phyloP scores from a whole-genome alignment of 2,797 vertebrate genomes.

The Novumbra hubbsi region DNA sequence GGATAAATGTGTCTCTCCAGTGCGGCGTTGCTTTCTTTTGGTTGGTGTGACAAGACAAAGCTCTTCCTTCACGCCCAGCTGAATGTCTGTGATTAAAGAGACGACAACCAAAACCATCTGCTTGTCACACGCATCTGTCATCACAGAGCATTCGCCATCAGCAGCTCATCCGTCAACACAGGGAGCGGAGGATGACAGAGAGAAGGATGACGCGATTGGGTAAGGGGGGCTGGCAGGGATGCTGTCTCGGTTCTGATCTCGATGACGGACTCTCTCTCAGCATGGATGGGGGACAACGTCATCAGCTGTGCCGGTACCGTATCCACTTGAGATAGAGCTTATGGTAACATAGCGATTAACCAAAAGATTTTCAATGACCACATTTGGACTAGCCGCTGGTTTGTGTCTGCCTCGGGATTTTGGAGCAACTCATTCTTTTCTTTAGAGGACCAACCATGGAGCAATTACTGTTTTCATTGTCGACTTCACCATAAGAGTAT shows the following conservation, averaged over 20 bases:
- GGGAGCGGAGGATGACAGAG: constrained; percentile 17
- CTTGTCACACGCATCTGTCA: constrained; percentile 85
- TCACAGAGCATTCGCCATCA: constrained; percentile 75
- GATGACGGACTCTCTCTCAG: too few relatives aligned
- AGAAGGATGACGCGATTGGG: constrained; percentile 30
- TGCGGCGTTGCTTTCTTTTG: constrained; percentile 67
- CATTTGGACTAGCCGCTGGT: too few relatives aligned
- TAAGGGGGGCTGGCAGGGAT: constrained; percentile 3
- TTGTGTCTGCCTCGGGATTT: too few relatives aligned
- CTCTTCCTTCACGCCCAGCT: constrained; percentile 75
- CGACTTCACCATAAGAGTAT: too few relatives aligned
- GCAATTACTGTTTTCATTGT: too few relatives aligned
- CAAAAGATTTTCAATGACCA: too few relatives aligned
- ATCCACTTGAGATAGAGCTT: too few relatives aligned
- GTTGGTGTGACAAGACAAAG: constrained; percentile 75
- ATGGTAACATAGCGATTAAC: too few relatives aligned
- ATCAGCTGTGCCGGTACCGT: too few relatives aligned
- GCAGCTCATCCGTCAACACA: constrained; percentile 77
- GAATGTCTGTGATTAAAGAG: constrained; percentile 84
- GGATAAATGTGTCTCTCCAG: constrained; percentile 79
- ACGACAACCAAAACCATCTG: constrained; percentile 86
- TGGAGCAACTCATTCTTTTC: too few relatives aligned
- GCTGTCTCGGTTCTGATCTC: not conserved
- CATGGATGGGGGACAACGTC: not conserved
- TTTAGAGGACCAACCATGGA: too few relatives aligned